Conservation (phyloP, 2,888 invertebrate genomes). For the Cyclophora albipunctata region DNA sequence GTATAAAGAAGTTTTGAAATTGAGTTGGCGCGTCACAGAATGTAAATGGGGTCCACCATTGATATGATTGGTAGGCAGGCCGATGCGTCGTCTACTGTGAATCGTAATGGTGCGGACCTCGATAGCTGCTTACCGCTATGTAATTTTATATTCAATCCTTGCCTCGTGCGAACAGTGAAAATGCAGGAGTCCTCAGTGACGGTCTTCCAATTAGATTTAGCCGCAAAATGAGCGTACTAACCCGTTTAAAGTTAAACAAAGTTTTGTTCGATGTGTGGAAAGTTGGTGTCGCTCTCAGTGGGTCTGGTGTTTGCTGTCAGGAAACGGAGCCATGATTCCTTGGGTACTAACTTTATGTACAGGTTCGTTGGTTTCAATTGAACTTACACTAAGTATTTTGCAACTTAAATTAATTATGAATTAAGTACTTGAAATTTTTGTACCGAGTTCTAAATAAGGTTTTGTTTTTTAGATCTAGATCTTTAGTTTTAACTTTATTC, state of each 20-base stretch:
- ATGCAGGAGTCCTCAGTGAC: slow-evolving; percentile 57
- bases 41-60: slow-evolving; percentile 31
- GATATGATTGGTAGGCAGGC: slow-evolving; percentile 55
- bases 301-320: slow-evolving; percentile 43
- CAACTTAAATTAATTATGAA: no score
- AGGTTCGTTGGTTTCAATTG: slow-evolving; percentile 41
- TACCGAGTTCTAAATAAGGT: no score
- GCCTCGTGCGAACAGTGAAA: slow-evolving; percentile 59
- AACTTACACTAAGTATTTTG: neutral
- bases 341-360: slow-evolving; percentile 48
- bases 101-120: slow-evolving; percentile 44
- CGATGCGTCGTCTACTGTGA: slow-evolving; percentile 41
- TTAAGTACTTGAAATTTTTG: no score
- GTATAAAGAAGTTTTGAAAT: no score
- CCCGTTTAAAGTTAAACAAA: slow-evolving; percentile 50
- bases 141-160: slow-evolving; percentile 68
- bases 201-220: slow-evolving; percentile 59
- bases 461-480: no score
- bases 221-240: slow-evolving; percentile 64
- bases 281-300: slow-evolving; percentile 44
- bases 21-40: neutral
- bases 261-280: slow-evolving; percentile 53
- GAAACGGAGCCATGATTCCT: slow-evolving; percentile 52
- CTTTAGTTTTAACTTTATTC: no score
- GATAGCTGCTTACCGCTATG: slow-evolving; percentile 55